Evolutionary conservation across 2,797 vertebrate species (phyloP).

Genomic region (Hoplostethus mediterraneus): DNA sequence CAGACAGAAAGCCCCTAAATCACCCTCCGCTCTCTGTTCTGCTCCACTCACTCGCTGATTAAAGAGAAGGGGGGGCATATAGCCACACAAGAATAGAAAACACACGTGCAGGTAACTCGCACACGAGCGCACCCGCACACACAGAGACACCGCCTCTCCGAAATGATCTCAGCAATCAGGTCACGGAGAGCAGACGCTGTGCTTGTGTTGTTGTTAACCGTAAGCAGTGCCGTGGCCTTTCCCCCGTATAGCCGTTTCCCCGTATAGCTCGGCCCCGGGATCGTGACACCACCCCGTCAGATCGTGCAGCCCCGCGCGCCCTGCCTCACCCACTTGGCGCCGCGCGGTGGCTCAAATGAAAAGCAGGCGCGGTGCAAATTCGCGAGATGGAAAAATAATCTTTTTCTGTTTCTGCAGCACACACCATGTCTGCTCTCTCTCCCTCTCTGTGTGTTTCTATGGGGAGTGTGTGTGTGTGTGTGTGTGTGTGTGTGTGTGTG

Average conservation of each 20-base stretch:
- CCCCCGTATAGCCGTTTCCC: conserved; percentile 20
- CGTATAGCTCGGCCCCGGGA: conserved; percentile 46
- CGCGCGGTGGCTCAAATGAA: conserved; percentile 47
- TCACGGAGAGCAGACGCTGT: conserved; percentile 39
- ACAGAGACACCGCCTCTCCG: conserved; percentile 20
- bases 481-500: conserved; percentile 22
- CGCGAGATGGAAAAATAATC: conserved; percentile 50
- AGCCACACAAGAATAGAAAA: conserved; percentile 25
- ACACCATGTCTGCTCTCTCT: conserved; percentile 7
- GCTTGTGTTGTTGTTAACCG: conserved; percentile 36
- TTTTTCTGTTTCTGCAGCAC: conserved; percentile 11
- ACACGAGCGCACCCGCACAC: not conserved
- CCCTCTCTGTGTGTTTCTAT: conserved; percentile 11
- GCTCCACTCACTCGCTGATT: conserved; percentile 75
- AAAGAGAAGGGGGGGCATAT: conserved; percentile 64
- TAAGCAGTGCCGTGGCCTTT: conserved; percentile 29
- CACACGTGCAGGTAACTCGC: not conserved
- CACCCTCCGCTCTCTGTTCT: conserved; percentile 60
- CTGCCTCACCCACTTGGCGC: conserved; percentile 14
- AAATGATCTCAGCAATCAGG: conserved; percentile 46
- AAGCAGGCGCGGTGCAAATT: conserved; percentile 31
- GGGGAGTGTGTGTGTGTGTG: conserved; percentile 17
- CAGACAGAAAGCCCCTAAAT: conserved; percentile 58
- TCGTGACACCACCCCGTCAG: conserved; percentile 51
- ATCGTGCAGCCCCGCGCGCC: conserved; percentile 23